phyloP scores from a whole-genome alignment of 2,797 vertebrate genomes.

The Aphelocoma californica region DNA sequence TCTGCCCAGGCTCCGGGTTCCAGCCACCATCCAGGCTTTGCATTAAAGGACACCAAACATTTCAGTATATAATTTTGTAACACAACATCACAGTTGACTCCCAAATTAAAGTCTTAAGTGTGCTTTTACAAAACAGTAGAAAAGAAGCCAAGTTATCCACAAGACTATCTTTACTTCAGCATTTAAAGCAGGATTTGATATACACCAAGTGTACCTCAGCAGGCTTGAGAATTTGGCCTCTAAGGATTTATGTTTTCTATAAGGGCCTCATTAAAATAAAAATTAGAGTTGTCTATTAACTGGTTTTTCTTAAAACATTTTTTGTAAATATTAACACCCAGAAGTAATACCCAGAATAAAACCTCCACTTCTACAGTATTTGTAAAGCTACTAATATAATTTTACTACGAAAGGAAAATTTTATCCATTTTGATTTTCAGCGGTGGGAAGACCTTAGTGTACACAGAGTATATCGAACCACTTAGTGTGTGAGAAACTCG shows the following conservation, averaged over 20 bases:
- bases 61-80: not conserved
- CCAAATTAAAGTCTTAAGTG: not conserved
- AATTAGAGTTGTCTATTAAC: not conserved
- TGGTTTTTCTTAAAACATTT: not conserved
- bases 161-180: not conserved
- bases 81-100: not conserved
- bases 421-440: not conserved
- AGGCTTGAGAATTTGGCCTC: not conserved
- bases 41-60: not conserved
- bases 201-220: not conserved
- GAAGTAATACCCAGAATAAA: not conserved
- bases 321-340: not conserved
- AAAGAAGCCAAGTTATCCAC: not conserved
- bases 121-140: not conserved
- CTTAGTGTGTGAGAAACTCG: not conserved
- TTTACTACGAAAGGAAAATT: not conserved
- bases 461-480: not conserved
- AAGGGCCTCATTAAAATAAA: not conserved
- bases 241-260: not conserved
- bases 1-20: not conserved
- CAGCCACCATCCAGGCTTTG: not conserved
- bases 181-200: not conserved
- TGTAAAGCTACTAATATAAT: not conserved
- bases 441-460: not conserved
- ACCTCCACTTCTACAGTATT: not conserved